Base-by-base conservation (phyloP, 2,888 invertebrate genomes). In the Drosophila percnosoma region DNA sequence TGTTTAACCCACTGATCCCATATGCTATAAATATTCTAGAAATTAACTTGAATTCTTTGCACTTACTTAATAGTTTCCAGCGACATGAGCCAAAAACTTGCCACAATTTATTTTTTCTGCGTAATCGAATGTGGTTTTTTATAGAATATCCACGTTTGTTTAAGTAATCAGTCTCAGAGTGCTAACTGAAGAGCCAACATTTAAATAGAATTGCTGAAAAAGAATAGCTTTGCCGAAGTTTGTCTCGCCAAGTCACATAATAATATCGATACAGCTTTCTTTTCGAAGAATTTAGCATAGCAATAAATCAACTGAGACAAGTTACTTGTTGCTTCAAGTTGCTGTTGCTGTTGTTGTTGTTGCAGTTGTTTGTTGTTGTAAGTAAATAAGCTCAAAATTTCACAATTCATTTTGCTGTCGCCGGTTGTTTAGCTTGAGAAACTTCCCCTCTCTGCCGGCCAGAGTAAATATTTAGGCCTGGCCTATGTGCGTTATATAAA, bases 331-430 rank as follows among this genome's bases (percentile, higher is more conserved):
- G 48, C 49, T 70, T 11, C n/a, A n/a, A 52, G 38, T 63, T 53
- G 62, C 45, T 55, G n/a, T 42, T 10, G 27, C 33, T 55, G 5
- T 29, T 29, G 48, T 51, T 33, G n/a, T 21, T 21, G 42, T 21
- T 15, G 48, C 5, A 18, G 7, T 18, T 38, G 38, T 21, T 24
- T 48, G n/a, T 59, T 67, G 33, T 29, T 59, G 55, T 54, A 59
- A 62, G 79, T 74, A 85, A 85, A 82, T 76, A 72, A 78, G 75
- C 75, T 75, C 60, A 57, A 79, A 76, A 70, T 86, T 83, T 81
- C 76, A 79, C 86, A 83, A 77, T 70, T 67, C 54, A 67, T 58
- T 77, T 67, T 64, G 64, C 38, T 69, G 71, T 58, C 65, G 68
- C 59, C 79, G 68, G 75, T 75, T 86, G 83, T 79, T 68, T 81